Conservation (phyloP, 2,888 invertebrate genomes). For the Lasius fuliginosus region DNA sequence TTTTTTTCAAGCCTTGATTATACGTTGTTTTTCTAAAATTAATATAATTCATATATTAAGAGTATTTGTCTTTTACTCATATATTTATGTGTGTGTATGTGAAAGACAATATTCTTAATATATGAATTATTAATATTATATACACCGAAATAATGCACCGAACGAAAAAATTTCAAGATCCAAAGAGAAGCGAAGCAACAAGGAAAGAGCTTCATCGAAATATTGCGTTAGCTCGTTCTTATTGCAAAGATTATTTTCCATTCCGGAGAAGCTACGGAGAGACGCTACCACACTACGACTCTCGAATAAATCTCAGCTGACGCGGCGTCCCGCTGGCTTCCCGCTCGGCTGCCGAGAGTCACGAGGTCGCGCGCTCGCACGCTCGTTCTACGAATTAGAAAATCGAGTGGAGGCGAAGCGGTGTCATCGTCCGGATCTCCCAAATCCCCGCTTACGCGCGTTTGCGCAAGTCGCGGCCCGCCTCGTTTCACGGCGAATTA, state of each 20-base stretch:
- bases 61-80: no score
- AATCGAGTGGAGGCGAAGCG: slow-evolving; percentile 36
- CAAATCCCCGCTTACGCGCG: slow-evolving; percentile 68
- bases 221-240: neutral
- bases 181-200: neutral
- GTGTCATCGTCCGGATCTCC: slow-evolving; percentile 39
- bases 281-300: neutral
- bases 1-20: neutral
- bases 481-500: slow-evolving; percentile 86
- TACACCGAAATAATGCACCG: no score
- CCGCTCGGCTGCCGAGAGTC: slow-evolving; percentile 27
- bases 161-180: neutral
- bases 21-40: no score
- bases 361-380: slow-evolving; percentile 32
- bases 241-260: neutral
- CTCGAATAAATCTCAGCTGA: slow-evolving; percentile 18
- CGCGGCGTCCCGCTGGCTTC: neutral
- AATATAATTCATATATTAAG: no score
- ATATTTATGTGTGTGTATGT: no score
- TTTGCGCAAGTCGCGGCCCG: slow-evolving; percentile 75
- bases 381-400: slow-evolving; percentile 45
- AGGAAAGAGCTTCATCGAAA: neutral
- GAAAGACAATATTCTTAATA: no score
- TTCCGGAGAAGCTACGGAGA: neutral
- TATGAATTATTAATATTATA: no score